A percentile compares a stretch with the other conserved stretches of the same genome.
These are phyloP conservation scores for Lycia hirtaria DNA, from an alignment of 2,888 invertebrate genomes.

Conservation along the genomic window DNA sequence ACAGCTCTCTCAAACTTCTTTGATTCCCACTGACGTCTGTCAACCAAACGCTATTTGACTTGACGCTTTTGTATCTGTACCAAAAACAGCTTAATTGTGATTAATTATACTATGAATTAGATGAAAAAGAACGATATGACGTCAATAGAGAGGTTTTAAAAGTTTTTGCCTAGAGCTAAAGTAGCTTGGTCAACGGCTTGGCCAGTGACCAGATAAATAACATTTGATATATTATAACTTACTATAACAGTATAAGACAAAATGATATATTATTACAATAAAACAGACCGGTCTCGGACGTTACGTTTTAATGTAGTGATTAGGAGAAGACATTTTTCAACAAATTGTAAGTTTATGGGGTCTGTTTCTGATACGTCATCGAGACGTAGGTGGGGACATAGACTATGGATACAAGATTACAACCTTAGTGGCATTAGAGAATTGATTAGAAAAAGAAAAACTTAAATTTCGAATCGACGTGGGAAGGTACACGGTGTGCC, in stretches of 20 bases:
- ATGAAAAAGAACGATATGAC: constrained; percentile 20
- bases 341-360: constrained; percentile 49
- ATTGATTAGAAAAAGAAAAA: constrained; percentile 52
- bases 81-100: constrained; percentile 26
- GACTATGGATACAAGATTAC: constrained; percentile 54
- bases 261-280: constrained; percentile 76
- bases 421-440: constrained; percentile 62
- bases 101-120: constrained; percentile 22
- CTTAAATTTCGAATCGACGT: constrained; percentile 51
- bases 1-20: constrained; percentile 31
- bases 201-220: constrained; percentile 75
- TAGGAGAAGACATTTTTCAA: constrained; percentile 73
- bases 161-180: constrained; percentile 31
- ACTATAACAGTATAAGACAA: constrained; percentile 67
- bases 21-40: constrained; percentile 37
- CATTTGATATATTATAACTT: constrained; percentile 68
- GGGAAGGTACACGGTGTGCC: constrained; percentile 29
- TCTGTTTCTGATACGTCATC: constrained; percentile 58
- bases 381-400: constrained; percentile 54
- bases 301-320: constrained; percentile 73
- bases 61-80: constrained; percentile 21
- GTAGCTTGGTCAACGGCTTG: constrained; percentile 59
- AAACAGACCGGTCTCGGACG: constrained; percentile 66
- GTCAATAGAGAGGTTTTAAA: constrained; percentile 26
- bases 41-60: constrained; percentile 27